phyloP scores from a whole-genome alignment of 2,888 invertebrate genomes.

The Lasioglossum pauxillum region DNA sequence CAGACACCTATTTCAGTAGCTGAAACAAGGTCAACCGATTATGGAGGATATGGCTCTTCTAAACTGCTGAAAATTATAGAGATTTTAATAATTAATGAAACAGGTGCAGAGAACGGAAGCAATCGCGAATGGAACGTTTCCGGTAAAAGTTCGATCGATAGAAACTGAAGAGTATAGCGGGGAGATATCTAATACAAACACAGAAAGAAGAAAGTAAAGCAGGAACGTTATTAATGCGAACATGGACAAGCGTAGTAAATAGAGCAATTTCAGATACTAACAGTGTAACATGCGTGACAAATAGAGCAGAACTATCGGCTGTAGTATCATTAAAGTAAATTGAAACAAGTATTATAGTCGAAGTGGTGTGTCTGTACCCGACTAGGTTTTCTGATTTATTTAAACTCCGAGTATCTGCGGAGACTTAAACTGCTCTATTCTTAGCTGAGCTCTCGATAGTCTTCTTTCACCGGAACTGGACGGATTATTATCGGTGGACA shows the following conservation, averaged over 20 bases:
- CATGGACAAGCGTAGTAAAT: constrained; percentile 2
- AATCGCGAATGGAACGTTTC: neutral
- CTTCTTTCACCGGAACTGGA: neutral
- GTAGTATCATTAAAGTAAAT: constrained; percentile 10
- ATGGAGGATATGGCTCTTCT: neutral
- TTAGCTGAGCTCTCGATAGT: neutral
- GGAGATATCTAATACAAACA: neutral
- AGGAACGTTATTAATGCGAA: constrained; percentile 5
- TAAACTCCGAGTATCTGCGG: neutral
- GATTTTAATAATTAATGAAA: neutral
- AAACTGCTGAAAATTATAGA: neutral
- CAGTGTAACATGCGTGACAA: constrained; percentile 10
- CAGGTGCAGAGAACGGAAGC: neutral
- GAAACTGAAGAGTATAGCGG: neutral
- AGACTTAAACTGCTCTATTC: neutral
- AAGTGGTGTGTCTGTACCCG: neutral
- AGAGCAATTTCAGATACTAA: constrained; percentile 9
- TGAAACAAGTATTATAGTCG: constrained; percentile 12
- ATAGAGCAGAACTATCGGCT: constrained; percentile 3
- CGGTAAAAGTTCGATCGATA: neutral
- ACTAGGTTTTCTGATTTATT: neutral
- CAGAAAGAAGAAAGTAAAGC: neutral
- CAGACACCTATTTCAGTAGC: neutral
- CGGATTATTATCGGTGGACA: neutral
- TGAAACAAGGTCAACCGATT: neutral